Evolutionary conservation across 2,113 vertebrate genomes (phyloP).

Genomic region (Muntiacus muntjak): DNA sequence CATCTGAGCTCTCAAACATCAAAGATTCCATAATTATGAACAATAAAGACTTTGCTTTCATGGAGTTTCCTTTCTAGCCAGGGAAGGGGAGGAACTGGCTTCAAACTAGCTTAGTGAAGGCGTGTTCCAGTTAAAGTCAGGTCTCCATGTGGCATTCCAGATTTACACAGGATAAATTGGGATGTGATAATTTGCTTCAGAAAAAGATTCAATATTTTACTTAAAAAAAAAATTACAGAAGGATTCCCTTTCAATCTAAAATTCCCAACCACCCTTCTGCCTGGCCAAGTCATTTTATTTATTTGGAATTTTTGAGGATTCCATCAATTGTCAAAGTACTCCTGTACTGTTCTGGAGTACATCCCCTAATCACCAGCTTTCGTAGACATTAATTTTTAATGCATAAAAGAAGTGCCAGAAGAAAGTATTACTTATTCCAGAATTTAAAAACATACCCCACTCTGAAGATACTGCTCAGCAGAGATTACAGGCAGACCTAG

Average conservation of each 20-base stretch:
- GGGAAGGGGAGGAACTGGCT: slow-evolving; percentile 25
- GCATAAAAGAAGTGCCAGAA: background rate
- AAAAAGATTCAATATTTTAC: slow-evolving; percentile 69
- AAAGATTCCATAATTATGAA: background rate
- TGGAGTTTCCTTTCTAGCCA: slow-evolving; percentile 37
- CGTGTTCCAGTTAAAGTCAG: slow-evolving; percentile 66
- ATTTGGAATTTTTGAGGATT: slow-evolving; percentile 15
- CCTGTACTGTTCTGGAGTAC: background rate
- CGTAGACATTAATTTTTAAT: background rate
- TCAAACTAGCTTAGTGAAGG: slow-evolving; percentile 42
- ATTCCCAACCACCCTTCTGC: background rate
- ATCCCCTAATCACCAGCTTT: background rate
- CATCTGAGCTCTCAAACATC: background rate
- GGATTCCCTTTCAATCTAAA: slow-evolving; percentile 70
- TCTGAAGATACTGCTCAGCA: background rate
- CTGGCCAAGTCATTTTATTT: slow-evolving; percentile 15
- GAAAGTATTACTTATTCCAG: background rate
- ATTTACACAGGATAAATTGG: slow-evolving; percentile 69
- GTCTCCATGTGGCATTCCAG: slow-evolving; percentile 69
- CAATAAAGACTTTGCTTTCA: background rate
- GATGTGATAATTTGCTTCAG: slow-evolving; percentile 73
- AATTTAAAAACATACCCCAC: background rate
- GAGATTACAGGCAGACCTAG: background rate
- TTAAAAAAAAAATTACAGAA: slow-evolving; percentile 61
- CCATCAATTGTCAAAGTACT: background rate